A percentile compares a stretch with the other conserved stretches of the same genome.
phyloP scores from a whole-genome alignment of 2,113 vertebrate species.

The Hippolais icterina region DNA sequence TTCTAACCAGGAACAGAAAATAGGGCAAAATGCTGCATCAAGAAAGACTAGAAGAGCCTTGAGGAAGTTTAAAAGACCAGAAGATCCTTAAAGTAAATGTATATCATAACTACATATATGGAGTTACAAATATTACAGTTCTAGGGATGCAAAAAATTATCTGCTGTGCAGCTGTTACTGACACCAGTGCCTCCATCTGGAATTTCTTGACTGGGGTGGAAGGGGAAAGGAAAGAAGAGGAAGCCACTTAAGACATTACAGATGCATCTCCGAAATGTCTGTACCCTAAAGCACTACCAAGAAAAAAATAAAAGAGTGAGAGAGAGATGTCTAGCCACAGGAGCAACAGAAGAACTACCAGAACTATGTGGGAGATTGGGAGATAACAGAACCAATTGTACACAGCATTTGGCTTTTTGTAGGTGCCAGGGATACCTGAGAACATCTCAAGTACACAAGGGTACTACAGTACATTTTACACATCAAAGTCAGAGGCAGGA shows the following conservation, averaged over 20 bases:
- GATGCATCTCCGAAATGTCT: not conserved
- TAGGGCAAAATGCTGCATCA: not conserved
- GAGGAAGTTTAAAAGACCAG: not conserved
- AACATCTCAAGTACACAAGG: not conserved
- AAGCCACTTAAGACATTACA: constrained; percentile 34
- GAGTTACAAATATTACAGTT: not conserved
- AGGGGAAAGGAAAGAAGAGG: constrained; percentile 8
- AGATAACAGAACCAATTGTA: not conserved
- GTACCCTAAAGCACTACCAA: not conserved
- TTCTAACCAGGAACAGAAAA: constrained; percentile 18
- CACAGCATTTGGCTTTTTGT: not conserved
- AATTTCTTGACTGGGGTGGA: constrained; percentile 4
- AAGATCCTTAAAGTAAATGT: not conserved
- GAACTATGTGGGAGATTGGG: not conserved
- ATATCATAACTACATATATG: not conserved
- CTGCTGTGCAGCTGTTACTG: constrained; percentile 42
- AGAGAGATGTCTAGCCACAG: not conserved
- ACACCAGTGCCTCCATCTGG: constrained; percentile 30
- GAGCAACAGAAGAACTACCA: not conserved
- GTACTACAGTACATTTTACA: not conserved
- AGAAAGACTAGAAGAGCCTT: not conserved
- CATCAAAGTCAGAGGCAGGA: not conserved
- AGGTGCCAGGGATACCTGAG: not conserved
- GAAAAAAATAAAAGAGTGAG: not conserved
- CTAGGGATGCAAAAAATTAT: not conserved